Evolutionary conservation across 35 echinoderm and acorn worm genomes (phyloP), one percentile per base, ranked within the genome.

Genomic region (Chiridota heheva): DNA sequence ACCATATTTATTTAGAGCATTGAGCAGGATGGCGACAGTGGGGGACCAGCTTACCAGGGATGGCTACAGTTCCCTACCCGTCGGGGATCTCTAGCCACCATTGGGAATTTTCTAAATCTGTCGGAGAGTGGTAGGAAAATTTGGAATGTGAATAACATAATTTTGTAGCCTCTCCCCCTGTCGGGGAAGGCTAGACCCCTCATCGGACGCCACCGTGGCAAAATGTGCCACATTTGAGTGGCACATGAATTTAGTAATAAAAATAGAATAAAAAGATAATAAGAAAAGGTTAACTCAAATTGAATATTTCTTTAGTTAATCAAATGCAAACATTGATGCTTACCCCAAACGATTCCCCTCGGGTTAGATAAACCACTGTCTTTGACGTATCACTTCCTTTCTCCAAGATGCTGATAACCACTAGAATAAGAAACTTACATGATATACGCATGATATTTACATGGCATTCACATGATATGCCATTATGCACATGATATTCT

Each of bases 261-360:
- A 30, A 12, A 30, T 63, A 63, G 35, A 31, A 15, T n/a, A 63
- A 25, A 63, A 15, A 63, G 60, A 32, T 6, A 30, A 4, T n/a
- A 31, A 63, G 27, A 33, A 20, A 63, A 0, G 24, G 49, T 25
- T 1, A 55, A 25, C 15, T 55, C 15, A 1, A 1, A 0, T 25
- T 17, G 15, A 25, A 17, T 55, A 0, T 55, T 17, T 1, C 49
- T 17, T 55, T 25, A 25, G 24, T 55, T 17, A 55, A 17, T 55
- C 24, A 55, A 3, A 58, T 22, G 4, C 1, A 32, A 22, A 2
- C 1, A 37, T 20, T 56, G 17, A 5, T n/a, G 67, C 87, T 77
- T 82, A 96, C 92, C 32, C 92, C 92, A 46, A 96, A 96, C 2
- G 86, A 80, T 36, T 96, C 92, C 12, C 92, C 92, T 78, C 82